Percentiles rank a stretch among this genome's conserved stretches.
Evolutionary conservation across 2,113 vertebrate genomes (phyloP).

Genomic region (Lophura nycthemera): DNA sequence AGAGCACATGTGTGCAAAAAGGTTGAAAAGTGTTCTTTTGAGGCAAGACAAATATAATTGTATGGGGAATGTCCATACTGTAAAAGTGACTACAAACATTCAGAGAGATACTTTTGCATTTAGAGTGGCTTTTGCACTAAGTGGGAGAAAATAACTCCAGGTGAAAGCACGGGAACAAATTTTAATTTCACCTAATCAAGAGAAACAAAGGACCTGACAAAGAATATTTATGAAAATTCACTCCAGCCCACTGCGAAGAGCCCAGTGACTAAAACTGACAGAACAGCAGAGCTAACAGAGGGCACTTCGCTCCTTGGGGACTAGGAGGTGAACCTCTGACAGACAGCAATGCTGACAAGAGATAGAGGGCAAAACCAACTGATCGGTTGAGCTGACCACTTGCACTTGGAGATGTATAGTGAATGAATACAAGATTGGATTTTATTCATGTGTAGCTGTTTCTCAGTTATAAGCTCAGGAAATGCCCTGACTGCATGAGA

Average conservation of each 20-base stretch:
- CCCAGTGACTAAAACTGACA: not conserved
- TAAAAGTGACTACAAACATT: not conserved
- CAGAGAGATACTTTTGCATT: not conserved
- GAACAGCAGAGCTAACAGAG: slow-evolving; percentile 16
- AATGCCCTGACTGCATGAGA: not conserved
- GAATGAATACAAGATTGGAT: not conserved
- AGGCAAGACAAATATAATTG: not conserved
- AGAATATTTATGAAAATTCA: not conserved
- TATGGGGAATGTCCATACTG: not conserved
- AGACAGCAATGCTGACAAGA: not conserved
- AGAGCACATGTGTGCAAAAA: not conserved
- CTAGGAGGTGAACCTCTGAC: not conserved
- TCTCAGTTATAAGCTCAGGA: not conserved
- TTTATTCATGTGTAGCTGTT: not conserved
- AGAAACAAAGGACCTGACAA: not conserved
- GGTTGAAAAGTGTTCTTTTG: not conserved
- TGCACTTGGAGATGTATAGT: not conserved
- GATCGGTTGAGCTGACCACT: not conserved
- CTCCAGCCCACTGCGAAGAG: not conserved
- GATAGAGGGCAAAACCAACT: not conserved
- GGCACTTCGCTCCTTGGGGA: not conserved
- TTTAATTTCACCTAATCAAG: slow-evolving; percentile 2
- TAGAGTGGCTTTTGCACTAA: not conserved
- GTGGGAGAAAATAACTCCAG: not conserved
- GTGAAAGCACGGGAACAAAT: not conserved